Conservation (phyloP, 2,888 invertebrate species). For the Sesia apiformis region DNA sequence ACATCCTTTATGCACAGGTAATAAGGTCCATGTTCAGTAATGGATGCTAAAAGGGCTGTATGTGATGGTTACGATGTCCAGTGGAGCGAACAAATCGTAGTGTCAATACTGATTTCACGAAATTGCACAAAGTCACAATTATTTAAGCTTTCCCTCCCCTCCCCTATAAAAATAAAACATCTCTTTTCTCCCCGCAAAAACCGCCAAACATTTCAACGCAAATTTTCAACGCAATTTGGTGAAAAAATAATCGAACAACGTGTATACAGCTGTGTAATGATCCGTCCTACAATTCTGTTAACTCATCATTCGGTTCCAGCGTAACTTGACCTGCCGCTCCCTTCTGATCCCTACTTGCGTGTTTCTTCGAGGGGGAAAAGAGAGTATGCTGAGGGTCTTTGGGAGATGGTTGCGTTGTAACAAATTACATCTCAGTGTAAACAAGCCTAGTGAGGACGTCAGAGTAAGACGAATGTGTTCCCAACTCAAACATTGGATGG, state of each 20-base stretch:
- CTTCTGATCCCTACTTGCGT: background rate
- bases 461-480: constrained; percentile 42
- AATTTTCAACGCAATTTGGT: constrained; percentile 31
- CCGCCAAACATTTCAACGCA: constrained; percentile 13
- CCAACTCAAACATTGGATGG: constrained; percentile 27
- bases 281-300: constrained; percentile 44
- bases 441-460: constrained; percentile 40
- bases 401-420: constrained; percentile 18
- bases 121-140: background rate
- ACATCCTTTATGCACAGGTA: too few species aligned
- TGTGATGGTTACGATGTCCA: too few species aligned
- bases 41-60: too few species aligned
- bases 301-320: constrained; percentile 34
- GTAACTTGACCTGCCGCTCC: constrained; percentile 13
- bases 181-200: background rate
- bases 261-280: constrained; percentile 40
- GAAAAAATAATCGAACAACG: constrained; percentile 26
- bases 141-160: background rate
- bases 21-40: too few species aligned
- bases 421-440: constrained; percentile 37
- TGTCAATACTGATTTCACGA: too few species aligned
- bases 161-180: background rate
- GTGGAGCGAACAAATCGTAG: too few species aligned
- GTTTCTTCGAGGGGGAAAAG: background rate
- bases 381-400: constrained; percentile 10